A percentile compares a stretch with the other conserved stretches of the same genome.
Conservation (phyloP, 2,888 invertebrate genomes). For the Hoplodrina ambigua region DNA sequence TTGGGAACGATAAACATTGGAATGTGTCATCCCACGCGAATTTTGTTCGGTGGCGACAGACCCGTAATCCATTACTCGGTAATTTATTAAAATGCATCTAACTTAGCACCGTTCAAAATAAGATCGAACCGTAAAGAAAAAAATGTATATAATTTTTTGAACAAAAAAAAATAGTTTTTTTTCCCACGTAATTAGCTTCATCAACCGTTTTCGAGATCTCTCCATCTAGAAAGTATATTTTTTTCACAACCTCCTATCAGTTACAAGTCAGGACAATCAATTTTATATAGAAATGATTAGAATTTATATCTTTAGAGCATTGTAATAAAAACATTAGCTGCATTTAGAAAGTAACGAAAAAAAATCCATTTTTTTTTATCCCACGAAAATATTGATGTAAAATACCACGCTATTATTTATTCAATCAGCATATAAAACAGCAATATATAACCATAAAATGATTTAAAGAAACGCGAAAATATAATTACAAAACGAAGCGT, state of each 20-base stretch:
- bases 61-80: conserved; percentile 31
- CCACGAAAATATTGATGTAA: conserved; percentile 44
- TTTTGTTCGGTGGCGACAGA: conserved; percentile 44
- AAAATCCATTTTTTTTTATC: conserved; percentile 27
- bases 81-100: conserved; percentile 23
- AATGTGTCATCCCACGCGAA: conserved; percentile 50
- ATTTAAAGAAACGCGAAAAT: conserved; percentile 60
- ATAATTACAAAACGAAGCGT: conserved; percentile 58
- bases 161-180: not conserved
- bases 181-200: conserved; percentile 56
- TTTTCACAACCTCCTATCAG: conserved; percentile 35
- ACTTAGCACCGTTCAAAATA: conserved; percentile 21
- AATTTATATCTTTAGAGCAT: conserved; percentile 43
- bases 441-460: conserved; percentile 62
- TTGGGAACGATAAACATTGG: conserved; percentile 24
- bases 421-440: conserved; percentile 63
- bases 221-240: conserved; percentile 51
- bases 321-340: conserved; percentile 35
- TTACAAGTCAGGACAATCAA: conserved; percentile 56
- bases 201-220: conserved; percentile 29
- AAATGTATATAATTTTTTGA: not conserved
- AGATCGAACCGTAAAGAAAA: conserved; percentile 19
- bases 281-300: conserved; percentile 50
- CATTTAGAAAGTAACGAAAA: conserved; percentile 58
- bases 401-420: conserved; percentile 62